Base-by-base conservation (phyloP, 2,113 vertebrate genomes). In the Axis porcinus region DNA sequence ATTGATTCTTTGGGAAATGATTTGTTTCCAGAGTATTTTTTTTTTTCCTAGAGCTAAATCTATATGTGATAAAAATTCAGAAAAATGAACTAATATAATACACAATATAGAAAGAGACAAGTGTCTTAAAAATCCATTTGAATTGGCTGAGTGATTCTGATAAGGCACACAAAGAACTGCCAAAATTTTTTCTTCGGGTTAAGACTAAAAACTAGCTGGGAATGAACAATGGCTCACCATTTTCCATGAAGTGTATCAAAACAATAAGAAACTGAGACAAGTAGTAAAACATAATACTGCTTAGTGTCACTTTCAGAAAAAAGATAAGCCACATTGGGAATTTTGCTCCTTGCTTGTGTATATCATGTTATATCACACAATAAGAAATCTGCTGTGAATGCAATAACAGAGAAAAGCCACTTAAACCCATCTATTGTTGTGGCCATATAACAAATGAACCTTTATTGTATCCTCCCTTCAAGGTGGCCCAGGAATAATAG, bases 321-420 rank as follows among this genome's bases (percentile, higher is more conserved):
- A 50, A 89, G 90, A 74, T 89, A 91, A 98, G 55, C 81, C 93
- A 93, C 96, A 23, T 27, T 95, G 93, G 86, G 57, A 84, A 83
- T 93, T 95, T 95, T 96, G 60, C 60, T 94, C 30, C 58, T 96
- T 64, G 62, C 78, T 90, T 89, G 62, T 76, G 8, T 91, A 79
- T 95, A 84, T 97, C 95, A 89, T 40, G 40, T 84, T 95, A 74
- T 89, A 91, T 93, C 30, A 88, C 85, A 84, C 50, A 93, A 83
- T 76, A 95, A 91, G 88, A 95, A 97, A 93, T 91, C 76, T 96
- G 91, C 97, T 97, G 88, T 89, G 96, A 91, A 93, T 93, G 52
- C 92, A 97, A 64, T 89, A 87, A 88, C 11, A 93, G 76, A 74
- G 70, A 94, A 97, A 96, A 95, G 33, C 82, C 60, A 95, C 89